These are phyloP conservation scores for Branchellion lobata DNA, from an alignment of 2,888 invertebrate species.

Conservation along the genomic window DNA sequence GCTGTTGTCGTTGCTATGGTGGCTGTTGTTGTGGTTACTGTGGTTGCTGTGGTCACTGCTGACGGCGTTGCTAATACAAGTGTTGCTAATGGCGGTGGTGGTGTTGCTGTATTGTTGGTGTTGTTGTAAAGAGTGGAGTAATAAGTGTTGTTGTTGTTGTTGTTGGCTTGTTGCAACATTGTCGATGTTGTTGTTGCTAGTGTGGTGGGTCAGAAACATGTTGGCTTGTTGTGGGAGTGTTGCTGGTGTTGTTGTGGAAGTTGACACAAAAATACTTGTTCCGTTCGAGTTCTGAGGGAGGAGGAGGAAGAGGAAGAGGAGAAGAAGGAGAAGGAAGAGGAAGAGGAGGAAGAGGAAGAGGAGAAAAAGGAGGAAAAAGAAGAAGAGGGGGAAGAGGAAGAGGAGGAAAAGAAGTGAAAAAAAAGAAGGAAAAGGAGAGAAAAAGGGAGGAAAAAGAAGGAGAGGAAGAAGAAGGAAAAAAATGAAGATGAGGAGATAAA, in stretches of 20 bases:
- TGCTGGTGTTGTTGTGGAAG: neutral
- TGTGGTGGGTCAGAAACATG: neutral
- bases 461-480: no score
- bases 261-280: neutral
- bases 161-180: conserved; percentile 13
- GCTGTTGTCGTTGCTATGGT: conserved; percentile 12
- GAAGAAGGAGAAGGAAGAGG: no score
- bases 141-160: neutral
- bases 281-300: neutral
- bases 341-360: no score
- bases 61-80: neutral
- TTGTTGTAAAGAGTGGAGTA: neutral
- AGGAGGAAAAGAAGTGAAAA: no score
- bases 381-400: no score
- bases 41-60: neutral
- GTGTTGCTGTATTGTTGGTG: neutral
- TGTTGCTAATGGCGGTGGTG: conserved; percentile 1
- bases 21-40: conserved; percentile 12
- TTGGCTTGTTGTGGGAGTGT: neutral
- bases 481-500: no score
- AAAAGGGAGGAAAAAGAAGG: no score
- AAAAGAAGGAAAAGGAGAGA: no score
- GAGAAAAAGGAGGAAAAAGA: no score
- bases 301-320: no score
- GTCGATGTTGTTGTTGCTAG: neutral